Base-by-base conservation (phyloP, 35 echinoderm and acorn worm species). In the Apostichopus parvimensis region DNA sequence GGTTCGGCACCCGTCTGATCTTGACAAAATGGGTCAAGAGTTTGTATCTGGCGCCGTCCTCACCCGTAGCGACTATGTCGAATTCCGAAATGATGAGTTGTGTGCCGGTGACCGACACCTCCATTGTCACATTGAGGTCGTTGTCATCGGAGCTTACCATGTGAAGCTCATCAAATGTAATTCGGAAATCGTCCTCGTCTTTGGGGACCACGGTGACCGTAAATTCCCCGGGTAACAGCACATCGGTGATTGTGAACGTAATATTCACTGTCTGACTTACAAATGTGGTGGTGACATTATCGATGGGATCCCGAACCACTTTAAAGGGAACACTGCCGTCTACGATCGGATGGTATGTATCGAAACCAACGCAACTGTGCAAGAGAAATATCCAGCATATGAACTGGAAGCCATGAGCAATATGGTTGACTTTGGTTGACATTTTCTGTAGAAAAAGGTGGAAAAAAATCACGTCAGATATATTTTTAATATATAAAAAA, bases 11-110 rank as follows among this genome's bases (percentile, higher is more conserved):
- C 18, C 81, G 81, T 57, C 24, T 84, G 15, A 84, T 55, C 22
- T 84, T 84, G 54, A 84, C 81, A 15, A 17, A 84, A 20, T 84
- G 81, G 12, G 54, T 84, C 52, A 84, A 13, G 57, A 84, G n/a
- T 22, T 58, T 23, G 56, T n/a, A 22, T 2, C 15, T 84, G 4
- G 7, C 13, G 11, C 71, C 71, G 6, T 75, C 17, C 17, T 75
- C 71, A 14, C n/a, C 71, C 17, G 21, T 75, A 18, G 71, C 71
- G 1, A 75, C 71, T 75, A 75, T 13, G 71, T 75, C 71, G 17
- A 75, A 75, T 14, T 75, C 71, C 14, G 71, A 75, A 75, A 75
- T 75, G 21, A 75, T 75, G 6, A 75, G 71, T 18, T 75, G 71
- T 18, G 71, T 75, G 6, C 71, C 71, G 7, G 71, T 75, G 71